Base-by-base conservation (phyloP, 2,113 vertebrate species). In the Clarias gariepinus region DNA sequence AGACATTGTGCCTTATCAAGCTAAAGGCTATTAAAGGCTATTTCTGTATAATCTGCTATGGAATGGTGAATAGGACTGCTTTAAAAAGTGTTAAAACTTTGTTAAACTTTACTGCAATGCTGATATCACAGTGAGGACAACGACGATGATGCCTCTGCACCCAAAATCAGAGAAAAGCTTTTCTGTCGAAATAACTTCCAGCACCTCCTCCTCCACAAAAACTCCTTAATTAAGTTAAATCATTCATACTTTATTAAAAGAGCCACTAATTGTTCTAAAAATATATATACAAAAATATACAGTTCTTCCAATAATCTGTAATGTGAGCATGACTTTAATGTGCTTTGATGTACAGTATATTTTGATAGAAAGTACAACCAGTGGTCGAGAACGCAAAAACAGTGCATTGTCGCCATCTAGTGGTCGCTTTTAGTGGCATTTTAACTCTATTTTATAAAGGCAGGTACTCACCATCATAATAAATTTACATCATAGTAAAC, bases 331-430 rank as follows among this genome's bases (percentile, higher is more conserved):
- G 52, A 58, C 28, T 36, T 71, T 33, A 33, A 58, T 30, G 12
- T 60, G 68, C 66, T 47, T 5, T 33, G 19, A 71, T 21, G 28
- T 21, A 16, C 19, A 9, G 28, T 21, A 16, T 18, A 9, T 71
- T 71, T 9, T 19, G 33, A 36, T 36, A 0, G 9, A 36, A 36
- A 81, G 41, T 10, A 3, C 18, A 13, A 21, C 2, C 23, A 58
- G 55, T 19, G 36, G 3, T 47, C 41, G 5, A 47, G 41, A 47
- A 6, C 41, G 41, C 11, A 87, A 47, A 63, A 74, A 63, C 86
- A 47, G 68, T 25, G n/a, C 76, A 87, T 61, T 69, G 33, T 30
- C 18, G 71, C 93, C 94, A 92, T 87, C 92, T 92, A 23, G 81
- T 93, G 94, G 90, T 28, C 6, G 63, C 68, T 36, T 58, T 66